Evolutionary conservation across 92 coral and sea anemone species (phyloP).

Genomic region (Siderastrea siderea): DNA sequence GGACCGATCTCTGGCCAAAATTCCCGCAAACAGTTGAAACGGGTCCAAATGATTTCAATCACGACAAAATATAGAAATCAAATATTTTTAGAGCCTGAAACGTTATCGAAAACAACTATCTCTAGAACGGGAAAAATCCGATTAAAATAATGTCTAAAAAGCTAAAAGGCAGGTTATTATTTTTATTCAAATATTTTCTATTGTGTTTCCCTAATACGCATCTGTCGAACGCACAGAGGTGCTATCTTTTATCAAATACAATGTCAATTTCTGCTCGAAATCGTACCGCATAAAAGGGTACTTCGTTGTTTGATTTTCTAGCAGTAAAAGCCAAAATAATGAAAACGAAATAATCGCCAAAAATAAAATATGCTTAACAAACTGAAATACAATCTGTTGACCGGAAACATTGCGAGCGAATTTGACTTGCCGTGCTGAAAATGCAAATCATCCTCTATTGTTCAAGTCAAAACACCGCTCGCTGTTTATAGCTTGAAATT

Average conservation of each 20-base stretch:
- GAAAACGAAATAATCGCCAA: slow-evolving; percentile 17
- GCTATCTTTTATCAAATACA: slow-evolving; percentile 38
- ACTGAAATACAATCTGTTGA: slow-evolving; percentile 41
- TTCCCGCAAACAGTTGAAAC: slow-evolving; percentile 13
- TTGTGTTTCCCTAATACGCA: slow-evolving; percentile 53
- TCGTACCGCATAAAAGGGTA: slow-evolving; percentile 20
- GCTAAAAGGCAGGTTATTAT: slow-evolving; percentile 60
- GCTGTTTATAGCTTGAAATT: slow-evolving; percentile 27
- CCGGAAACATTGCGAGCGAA: slow-evolving; percentile 59
- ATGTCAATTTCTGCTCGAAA: slow-evolving; percentile 37
- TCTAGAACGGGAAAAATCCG: slow-evolving; percentile 6
- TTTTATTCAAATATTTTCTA: slow-evolving; percentile 57
- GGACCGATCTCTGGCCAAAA: slow-evolving; percentile 51
- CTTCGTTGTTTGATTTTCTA: background rate
- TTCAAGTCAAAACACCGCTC: slow-evolving; percentile 43
- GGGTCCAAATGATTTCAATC: slow-evolving; percentile 22
- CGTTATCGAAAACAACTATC: background rate
- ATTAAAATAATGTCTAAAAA: slow-evolving; percentile 29
- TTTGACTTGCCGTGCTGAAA: slow-evolving; percentile 47
- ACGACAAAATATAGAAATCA: slow-evolving; percentile 14
- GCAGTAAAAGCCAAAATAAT: slow-evolving; percentile 7
- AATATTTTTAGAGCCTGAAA: background rate
- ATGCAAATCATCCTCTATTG: slow-evolving; percentile 54
- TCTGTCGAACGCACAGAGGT: slow-evolving; percentile 41
- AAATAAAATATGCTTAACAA: slow-evolving; percentile 24